Evolutionary conservation across 2,797 vertebrate genomes (phyloP).

Genomic region (Gymnodraco acuticeps): DNA sequence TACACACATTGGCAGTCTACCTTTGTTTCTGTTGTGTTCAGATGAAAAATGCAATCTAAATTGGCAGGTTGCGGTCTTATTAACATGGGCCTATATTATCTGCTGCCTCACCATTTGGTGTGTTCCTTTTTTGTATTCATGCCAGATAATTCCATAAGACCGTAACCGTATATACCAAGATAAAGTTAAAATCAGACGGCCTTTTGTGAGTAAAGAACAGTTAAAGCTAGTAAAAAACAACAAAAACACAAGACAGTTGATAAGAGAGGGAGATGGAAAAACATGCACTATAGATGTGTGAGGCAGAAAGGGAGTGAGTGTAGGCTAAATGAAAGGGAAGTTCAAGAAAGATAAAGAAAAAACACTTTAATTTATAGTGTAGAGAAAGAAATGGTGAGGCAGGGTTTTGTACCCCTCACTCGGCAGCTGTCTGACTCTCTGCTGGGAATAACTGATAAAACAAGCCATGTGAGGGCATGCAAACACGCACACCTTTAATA

Average conservation of each 20-base stretch:
- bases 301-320: not conserved
- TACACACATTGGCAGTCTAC: too few relatives aligned
- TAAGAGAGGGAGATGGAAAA: not conserved
- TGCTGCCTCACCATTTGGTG: not conserved
- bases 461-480: constrained; percentile 42
- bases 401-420: constrained; percentile 76
- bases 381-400: constrained; percentile 55
- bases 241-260: not conserved
- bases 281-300: not conserved
- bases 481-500: constrained; percentile 25
- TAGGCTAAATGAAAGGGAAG: constrained; percentile 15
- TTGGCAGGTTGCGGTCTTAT: too few relatives aligned
- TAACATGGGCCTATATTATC: too few relatives aligned
- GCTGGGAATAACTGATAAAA: constrained; percentile 71
- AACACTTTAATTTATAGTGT: constrained; percentile 10
- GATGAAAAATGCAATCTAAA: too few relatives aligned
- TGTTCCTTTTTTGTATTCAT: not conserved
- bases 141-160: not conserved
- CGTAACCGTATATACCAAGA: not conserved
- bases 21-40: too few relatives aligned
- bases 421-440: constrained; percentile 62
- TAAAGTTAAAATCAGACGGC: not conserved
- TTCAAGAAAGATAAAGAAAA: not conserved
- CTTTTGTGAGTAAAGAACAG: not conserved
- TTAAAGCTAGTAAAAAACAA: not conserved